These are phyloP conservation scores for Euthynnus affinis DNA, from an alignment of 2,797 vertebrate genomes.

Conservation along the genomic window DNA sequence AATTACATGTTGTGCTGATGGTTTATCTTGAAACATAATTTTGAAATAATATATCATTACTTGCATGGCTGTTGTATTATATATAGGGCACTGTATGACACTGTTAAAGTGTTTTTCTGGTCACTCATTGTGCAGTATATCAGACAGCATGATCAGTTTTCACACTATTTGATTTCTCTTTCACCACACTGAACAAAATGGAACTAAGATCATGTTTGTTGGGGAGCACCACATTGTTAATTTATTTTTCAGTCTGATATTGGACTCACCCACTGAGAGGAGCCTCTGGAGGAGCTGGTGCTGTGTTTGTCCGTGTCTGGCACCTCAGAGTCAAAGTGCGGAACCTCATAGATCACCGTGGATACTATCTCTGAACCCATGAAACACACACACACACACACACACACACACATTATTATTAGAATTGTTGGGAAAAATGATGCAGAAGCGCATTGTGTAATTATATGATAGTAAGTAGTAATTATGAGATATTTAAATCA, in stretches of 20 bases:
- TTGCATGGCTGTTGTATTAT: too few species aligned
- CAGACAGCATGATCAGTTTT: too few species aligned
- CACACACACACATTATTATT: neutral
- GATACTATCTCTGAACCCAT: slow-evolving; percentile 34
- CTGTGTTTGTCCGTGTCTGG: slow-evolving; percentile 67
- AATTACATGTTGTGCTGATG: neutral
- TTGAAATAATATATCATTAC: too few species aligned
- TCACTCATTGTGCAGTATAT: too few species aligned
- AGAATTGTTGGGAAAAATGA: neutral
- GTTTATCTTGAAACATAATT: too few species aligned
- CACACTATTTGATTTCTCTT: neutral
- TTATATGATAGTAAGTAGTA: too few species aligned
- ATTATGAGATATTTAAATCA: too few species aligned
- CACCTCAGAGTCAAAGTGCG: slow-evolving; percentile 65
- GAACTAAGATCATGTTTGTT: neutral
- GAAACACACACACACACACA: neutral
- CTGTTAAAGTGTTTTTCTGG: too few species aligned
- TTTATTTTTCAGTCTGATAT: neutral
- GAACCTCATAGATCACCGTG: slow-evolving; percentile 74
- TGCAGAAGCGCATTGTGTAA: neutral
- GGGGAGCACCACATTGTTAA: neutral
- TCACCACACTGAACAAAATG: neutral
- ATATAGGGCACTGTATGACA: too few species aligned
- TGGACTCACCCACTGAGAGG: slow-evolving; percentile 77
- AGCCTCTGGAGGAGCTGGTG: slow-evolving; percentile 71